phyloP scores from a whole-genome alignment of 2,797 vertebrate genomes.

The Mormyrus proboscirostris region DNA sequence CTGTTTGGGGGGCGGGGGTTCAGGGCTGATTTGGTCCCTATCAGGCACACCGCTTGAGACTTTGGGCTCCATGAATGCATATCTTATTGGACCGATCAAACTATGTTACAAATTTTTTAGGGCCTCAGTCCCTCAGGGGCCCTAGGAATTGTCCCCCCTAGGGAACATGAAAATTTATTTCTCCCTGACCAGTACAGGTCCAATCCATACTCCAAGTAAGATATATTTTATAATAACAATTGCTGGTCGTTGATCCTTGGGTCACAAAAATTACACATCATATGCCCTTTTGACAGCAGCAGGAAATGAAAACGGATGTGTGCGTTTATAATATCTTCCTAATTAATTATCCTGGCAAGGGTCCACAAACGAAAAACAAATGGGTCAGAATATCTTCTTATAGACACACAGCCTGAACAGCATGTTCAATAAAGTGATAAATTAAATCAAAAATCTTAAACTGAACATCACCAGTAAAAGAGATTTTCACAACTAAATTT shows the following conservation, averaged over 20 bases:
- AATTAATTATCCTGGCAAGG: not conserved
- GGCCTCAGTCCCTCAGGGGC: not conserved
- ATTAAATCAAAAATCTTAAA: constrained; percentile 6
- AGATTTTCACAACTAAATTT: not conserved
- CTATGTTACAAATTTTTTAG: not conserved
- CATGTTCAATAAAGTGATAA: not conserved
- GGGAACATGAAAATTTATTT: not conserved
- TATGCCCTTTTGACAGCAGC: not conserved
- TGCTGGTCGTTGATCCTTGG: not conserved
- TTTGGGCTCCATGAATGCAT: not conserved
- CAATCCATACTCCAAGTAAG: not conserved
- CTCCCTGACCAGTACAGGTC: not conserved
- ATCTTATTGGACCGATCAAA: not conserved
- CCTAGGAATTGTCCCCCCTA: not conserved
- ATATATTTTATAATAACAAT: not conserved
- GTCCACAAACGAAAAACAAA: not conserved
- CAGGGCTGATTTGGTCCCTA: not conserved
- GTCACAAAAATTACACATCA: not conserved
- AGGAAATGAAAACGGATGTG: not conserved
- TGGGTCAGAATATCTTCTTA: not conserved
- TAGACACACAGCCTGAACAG: not conserved
- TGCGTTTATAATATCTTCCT: not conserved
- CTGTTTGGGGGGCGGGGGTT: not conserved
- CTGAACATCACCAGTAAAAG: not conserved
- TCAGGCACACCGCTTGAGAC: not conserved